These are phyloP conservation scores for Ageneiosus marmoratus DNA, from an alignment of 2,113 vertebrate genomes.

Conservation along the genomic window DNA sequence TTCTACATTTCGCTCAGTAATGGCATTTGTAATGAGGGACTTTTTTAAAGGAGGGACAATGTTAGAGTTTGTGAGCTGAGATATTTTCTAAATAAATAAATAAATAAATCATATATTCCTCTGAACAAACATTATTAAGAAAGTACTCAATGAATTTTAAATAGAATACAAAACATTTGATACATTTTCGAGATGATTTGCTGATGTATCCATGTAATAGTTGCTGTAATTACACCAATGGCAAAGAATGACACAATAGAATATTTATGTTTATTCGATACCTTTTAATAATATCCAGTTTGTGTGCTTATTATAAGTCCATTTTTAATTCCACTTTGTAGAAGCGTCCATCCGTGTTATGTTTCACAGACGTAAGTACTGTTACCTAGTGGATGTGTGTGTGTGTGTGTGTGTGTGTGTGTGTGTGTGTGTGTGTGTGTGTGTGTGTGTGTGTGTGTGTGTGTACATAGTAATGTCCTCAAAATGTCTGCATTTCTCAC, in stretches of 20 bases:
- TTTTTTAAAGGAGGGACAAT: too few relatives aligned
- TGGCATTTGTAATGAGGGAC: too few relatives aligned
- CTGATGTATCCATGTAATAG: not conserved
- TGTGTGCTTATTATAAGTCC: constrained; percentile 75
- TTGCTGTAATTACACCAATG: not conserved
- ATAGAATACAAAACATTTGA: too few relatives aligned
- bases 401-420: constrained; percentile 19
- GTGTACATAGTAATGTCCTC: constrained; percentile 19
- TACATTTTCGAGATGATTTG: not conserved
- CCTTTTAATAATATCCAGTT: constrained; percentile 71
- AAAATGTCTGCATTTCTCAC: constrained; percentile 32
- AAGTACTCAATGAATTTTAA: too few relatives aligned
- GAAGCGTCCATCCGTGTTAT: constrained; percentile 46
- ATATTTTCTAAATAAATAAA: too few relatives aligned
- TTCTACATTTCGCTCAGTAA: too few relatives aligned
- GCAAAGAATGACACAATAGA: constrained; percentile 47
- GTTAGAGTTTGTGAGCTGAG: too few relatives aligned
- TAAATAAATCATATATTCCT: too few relatives aligned
- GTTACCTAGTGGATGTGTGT: constrained; percentile 31
- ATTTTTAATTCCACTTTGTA: constrained; percentile 52
- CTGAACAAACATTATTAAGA: too few relatives aligned
- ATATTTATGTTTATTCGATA: constrained; percentile 70
- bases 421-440: too few relatives aligned
- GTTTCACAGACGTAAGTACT: constrained; percentile 43
- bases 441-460: not conserved